Evolutionary conservation across 2,797 vertebrate genomes (phyloP).

Genomic region (Schizopygopsis pylzovi): DNA sequence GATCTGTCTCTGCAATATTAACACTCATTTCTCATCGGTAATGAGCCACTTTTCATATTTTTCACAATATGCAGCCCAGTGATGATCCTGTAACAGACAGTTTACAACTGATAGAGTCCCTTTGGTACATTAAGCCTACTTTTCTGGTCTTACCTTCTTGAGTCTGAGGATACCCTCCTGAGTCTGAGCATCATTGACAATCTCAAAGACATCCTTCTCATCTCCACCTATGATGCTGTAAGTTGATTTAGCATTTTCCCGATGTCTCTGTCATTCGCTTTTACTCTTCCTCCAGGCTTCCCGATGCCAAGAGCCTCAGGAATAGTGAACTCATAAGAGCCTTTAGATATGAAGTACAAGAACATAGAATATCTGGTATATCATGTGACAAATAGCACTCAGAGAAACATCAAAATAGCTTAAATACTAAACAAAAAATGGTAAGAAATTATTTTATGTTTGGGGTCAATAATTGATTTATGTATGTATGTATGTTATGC

Average conservation of each 20-base stretch:
- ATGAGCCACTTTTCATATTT: slow-evolving; percentile 47
- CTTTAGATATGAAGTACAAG: slow-evolving; percentile 69
- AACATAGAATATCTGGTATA: slow-evolving; percentile 20
- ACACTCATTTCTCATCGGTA: slow-evolving; percentile 41
- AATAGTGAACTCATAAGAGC: slow-evolving; percentile 94
- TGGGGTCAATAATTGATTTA: not conserved
- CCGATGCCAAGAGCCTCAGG: slow-evolving; percentile 89
- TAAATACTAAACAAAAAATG: not conserved
- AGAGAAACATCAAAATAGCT: not conserved
- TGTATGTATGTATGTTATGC: too few relatives aligned
- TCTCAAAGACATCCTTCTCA: slow-evolving; percentile 90
- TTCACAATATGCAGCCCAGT: slow-evolving; percentile 21
- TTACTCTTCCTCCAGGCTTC: slow-evolving; percentile 90
- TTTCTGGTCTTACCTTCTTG: slow-evolving; percentile 84
- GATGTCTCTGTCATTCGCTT: slow-evolving; percentile 91
- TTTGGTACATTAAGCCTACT: slow-evolving; percentile 6
- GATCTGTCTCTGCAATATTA: slow-evolving; percentile 35
- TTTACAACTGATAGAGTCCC: slow-evolving; percentile 45
- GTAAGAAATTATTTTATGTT: not conserved
- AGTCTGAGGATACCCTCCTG: slow-evolving; percentile 94
- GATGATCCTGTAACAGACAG: slow-evolving; percentile 35
- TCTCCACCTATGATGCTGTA: slow-evolving; percentile 95
- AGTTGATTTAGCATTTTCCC: slow-evolving; percentile 94
- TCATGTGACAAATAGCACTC: not conserved
- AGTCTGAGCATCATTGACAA: slow-evolving; percentile 87